Base-by-base conservation (phyloP, 1,140 invertebrate species). In the Cydia fagiglandana region DNA sequence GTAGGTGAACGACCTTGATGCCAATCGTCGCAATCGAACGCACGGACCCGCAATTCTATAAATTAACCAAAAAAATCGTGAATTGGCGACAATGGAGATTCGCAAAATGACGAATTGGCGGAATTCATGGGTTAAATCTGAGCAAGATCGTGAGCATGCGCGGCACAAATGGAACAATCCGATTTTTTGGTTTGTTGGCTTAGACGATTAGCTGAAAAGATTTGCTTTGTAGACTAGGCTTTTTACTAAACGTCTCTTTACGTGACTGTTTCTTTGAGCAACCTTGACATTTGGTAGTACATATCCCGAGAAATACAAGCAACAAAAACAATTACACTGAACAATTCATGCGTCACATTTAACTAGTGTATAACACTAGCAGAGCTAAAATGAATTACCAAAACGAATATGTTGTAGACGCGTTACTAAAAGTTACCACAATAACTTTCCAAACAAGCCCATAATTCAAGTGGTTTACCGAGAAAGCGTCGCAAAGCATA, bases 401-500 rank as follows among this genome's bases (percentile, higher is more conserved):
- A 24, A 61, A 61, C 6, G 20, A 61, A 61, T 10, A 20, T 17
- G 15, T 15, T 15, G 56, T 9, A 5, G 56, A 61, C 56, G 20
- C 17, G 3, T 61, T 61, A 61, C 56, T 61, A 61, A 61, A 41
- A n/a, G 4, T 70, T 12, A 70, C 66, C 66, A 70, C 34, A 70
- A 70, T 38, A 70, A 70, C 66, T 70, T 66, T 66, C 66, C 66
- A 70, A 70, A 38, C 66, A 70, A 70, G 66, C 30, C 66, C 66
- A 70, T 70, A 70, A 70, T 70, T 70, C 66, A 70, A 70, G 66
- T 70, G 66, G n/a, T 70, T 70, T 70, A 38, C 66, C 34, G 30
- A 70, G 66, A 70, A 70, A 70, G 66, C 66, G 66, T 66, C 64
- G 66, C 30, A 70, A 70, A 70, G 66, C 66, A 70, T 70, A 70